Evolutionary conservation across 2,888 invertebrate genomes (phyloP).

Genomic region (Drosophila buzzatii): DNA sequence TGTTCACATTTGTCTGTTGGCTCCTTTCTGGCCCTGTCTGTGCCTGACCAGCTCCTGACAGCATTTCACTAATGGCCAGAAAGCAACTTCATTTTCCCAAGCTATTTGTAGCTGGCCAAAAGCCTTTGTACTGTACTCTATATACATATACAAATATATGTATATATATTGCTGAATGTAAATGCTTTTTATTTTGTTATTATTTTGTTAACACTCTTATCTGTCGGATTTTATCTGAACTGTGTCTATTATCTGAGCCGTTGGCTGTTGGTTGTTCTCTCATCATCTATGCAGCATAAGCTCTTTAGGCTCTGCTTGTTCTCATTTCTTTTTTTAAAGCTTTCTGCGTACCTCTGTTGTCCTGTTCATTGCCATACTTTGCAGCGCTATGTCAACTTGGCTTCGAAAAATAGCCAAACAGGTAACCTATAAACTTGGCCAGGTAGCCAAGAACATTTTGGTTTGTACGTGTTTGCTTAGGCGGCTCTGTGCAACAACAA

Average conservation of each 20-base stretch:
- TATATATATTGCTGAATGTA: constrained; percentile 45
- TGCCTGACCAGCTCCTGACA: constrained; percentile 45
- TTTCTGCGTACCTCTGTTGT: constrained; percentile 19
- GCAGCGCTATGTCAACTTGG: background rate
- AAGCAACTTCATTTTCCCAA: constrained; percentile 2
- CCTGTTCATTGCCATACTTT: constrained; percentile 6
- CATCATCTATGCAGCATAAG: constrained; percentile 52
- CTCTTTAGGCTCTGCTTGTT: constrained; percentile 62
- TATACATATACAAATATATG: constrained; percentile 16
- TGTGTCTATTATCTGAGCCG: constrained; percentile 37
- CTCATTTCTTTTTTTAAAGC: constrained; percentile 58
- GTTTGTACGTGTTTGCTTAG: constrained; percentile 14
- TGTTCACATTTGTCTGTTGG: constrained; percentile 34
- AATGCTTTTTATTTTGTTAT: constrained; percentile 77
- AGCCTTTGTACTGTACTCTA: constrained; percentile 12
- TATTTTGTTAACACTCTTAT: constrained; percentile 76
- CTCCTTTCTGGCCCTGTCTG: constrained; percentile 8
- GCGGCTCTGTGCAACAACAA: constrained; percentile 10
- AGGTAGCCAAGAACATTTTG: constrained; percentile 33
- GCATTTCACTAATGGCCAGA: constrained; percentile 68
- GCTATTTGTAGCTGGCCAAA: constrained; percentile 10
- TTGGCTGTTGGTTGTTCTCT: constrained; percentile 36
- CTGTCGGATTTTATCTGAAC: constrained; percentile 55
- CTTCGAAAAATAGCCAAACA: background rate
- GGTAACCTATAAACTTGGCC: constrained; percentile 29